phyloP scores from a whole-genome alignment of 2,113 vertebrate species.

The Circaetus cinerascens region DNA sequence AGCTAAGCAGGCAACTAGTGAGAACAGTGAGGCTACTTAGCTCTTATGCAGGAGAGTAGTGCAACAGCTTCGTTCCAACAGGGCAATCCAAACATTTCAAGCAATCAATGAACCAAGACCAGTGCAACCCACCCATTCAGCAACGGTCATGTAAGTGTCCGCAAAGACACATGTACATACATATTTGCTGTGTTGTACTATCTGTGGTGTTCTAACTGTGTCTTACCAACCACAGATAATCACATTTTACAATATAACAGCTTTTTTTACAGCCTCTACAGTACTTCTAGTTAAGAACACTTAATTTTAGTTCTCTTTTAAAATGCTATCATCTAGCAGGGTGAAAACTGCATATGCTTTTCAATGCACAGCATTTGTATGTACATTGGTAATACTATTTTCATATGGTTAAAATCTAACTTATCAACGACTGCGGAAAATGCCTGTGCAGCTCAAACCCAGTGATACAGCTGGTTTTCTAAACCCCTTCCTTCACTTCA shows the following conservation, averaged over 20 bases:
- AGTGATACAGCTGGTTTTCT: not conserved
- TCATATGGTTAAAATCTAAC: not conserved
- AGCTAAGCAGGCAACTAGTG: not conserved
- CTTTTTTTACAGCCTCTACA: not conserved
- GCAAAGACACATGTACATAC: not conserved
- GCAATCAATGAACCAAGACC: not conserved
- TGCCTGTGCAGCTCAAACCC: not conserved
- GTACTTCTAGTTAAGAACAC: not conserved
- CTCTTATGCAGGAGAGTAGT: not conserved
- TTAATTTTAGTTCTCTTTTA: not conserved
- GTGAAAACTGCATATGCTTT: not conserved
- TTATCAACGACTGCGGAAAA: not conserved
- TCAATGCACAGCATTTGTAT: not conserved
- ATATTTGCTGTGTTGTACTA: not conserved
- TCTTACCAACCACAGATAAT: not conserved
- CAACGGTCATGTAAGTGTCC: not conserved
- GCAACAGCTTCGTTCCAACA: not conserved
- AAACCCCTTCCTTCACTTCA: not conserved
- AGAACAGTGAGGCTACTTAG: not conserved
- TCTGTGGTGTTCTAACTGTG: not conserved
- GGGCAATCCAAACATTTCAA: conserved; percentile 14
- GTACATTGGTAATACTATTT: not conserved
- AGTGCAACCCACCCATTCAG: not conserved
- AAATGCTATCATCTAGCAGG: not conserved
- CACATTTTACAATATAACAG: not conserved